Evolutionary conservation across 2,888 invertebrate species (phyloP).

Genomic region (Melinaea menophilus): DNA sequence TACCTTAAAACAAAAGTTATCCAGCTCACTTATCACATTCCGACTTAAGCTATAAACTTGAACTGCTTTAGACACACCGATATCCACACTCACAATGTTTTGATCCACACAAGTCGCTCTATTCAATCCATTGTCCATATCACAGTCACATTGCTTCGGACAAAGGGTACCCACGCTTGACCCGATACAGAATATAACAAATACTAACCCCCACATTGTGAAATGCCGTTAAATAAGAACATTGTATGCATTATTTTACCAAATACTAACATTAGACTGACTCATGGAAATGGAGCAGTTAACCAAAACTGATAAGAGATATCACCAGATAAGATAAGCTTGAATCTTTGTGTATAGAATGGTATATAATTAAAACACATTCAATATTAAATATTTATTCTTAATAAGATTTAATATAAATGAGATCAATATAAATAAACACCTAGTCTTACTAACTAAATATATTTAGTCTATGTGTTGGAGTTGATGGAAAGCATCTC

Average conservation of each 20-base stretch:
- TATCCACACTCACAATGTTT: constrained; percentile 77
- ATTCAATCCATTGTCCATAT: constrained; percentile 67
- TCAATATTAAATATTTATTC: not conserved
- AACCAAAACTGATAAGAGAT: constrained; percentile 52
- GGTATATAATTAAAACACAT: not conserved
- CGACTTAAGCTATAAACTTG: constrained; percentile 80
- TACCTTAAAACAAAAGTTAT: constrained; percentile 80
- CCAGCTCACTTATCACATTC: constrained; percentile 80
- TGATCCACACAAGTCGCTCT: constrained; percentile 76
- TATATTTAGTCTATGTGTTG: constrained; percentile 49
- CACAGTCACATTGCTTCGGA: constrained; percentile 77
- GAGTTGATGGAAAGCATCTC: constrained; percentile 49
- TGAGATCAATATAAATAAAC: constrained; percentile 5
- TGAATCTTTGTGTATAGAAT: constrained; percentile 34
- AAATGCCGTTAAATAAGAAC: constrained; percentile 31
- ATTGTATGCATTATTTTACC: constrained; percentile 40
- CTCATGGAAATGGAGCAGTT: constrained; percentile 48
- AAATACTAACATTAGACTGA: constrained; percentile 15
- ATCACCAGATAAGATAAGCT: constrained; percentile 56
- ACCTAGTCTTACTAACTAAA: constrained; percentile 36
- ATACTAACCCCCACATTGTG: constrained; percentile 52
- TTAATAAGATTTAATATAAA: not conserved
- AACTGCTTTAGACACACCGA: constrained; percentile 78
- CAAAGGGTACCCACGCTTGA: constrained; percentile 49
- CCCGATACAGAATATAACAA: constrained; percentile 32